Base-by-base conservation (phyloP, 1,140 invertebrate species). In the Sycophaga agraensis region DNA sequence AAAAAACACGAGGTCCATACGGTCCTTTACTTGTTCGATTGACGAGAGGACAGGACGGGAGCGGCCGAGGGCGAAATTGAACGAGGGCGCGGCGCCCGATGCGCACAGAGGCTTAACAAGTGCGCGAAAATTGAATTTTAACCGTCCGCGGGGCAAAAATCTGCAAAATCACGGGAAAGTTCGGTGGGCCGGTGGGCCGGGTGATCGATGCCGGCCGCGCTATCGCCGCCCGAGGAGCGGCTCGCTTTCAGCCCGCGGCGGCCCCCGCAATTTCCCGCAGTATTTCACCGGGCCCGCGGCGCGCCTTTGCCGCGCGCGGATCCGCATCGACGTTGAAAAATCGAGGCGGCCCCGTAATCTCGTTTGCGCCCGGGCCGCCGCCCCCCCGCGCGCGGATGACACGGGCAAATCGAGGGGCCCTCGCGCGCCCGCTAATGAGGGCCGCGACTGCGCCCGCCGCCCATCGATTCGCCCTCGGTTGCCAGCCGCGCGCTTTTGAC, bases 261-360 rank as follows among this genome's bases (percentile, higher is more conserved):
- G 11, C 34, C n/a, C n/a, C n/a, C 7, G 19, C 51, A 61, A 61
- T 40, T 61, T 55, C 34, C 40, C 21, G 51, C 45, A 40, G 45
- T 56, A 56, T 62, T 62, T 62, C 51, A 54, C 49, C 12, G 14
- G 21, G 8, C n/a, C n/a, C n/a, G n/a, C n/a, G n/a, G n/a, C n/a
- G n/a, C n/a, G n/a, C n/a, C n/a, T n/a, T n/a, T n/a, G n/a, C 12
- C 12, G 16, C 19, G 12, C 1, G 24, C 22, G 43, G 35, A 43
- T 56, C 46, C 56, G 35, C 43, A 56, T 62, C 49, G 59, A 48
- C 59, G 50, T 56, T 62, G 59, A 62, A 62, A 62, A 62, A 62
- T 56, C 50, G 51, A 48, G 59, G n/a, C 2, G 14, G 34, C 12
- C 16, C 14, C n/a, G 53, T 56, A 56, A 50, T 62, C 45, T 55